phyloP scores from a whole-genome alignment of 2,797 vertebrate species.

The Megaceryle alcyon region DNA sequence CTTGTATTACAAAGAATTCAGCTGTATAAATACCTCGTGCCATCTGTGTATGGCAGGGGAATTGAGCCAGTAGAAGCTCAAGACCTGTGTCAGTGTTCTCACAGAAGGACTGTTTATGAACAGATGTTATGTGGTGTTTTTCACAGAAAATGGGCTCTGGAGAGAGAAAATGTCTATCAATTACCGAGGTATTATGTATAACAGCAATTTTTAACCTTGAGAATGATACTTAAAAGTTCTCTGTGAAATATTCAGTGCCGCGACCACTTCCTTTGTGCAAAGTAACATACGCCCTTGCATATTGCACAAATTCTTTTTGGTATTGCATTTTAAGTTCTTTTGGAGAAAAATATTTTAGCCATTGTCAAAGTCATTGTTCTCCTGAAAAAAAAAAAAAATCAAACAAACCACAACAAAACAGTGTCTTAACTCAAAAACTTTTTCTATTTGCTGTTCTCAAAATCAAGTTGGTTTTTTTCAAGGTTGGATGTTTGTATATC shows the following conservation, averaged over 20 bases:
- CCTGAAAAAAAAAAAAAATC: neutral
- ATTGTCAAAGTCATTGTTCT: neutral
- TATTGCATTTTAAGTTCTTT: conserved; percentile 19
- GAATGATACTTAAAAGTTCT: conserved; percentile 83
- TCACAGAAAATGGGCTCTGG: conserved; percentile 90
- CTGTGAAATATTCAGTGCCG: conserved; percentile 55
- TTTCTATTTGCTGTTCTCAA: neutral
- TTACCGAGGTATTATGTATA: conserved; percentile 89
- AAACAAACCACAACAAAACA: neutral
- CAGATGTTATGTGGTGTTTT: conserved; percentile 98
- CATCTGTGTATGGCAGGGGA: conserved; percentile 96
- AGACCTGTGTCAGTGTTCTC: conserved; percentile 92
- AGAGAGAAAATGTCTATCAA: conserved; percentile 96
- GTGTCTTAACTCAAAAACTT: neutral
- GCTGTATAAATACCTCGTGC: conserved; percentile 83
- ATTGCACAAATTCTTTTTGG: neutral
- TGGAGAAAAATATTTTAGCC: neutral
- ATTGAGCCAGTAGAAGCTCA: conserved; percentile 87
- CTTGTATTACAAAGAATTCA: conserved; percentile 85
- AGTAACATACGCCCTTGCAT: conserved; percentile 15
- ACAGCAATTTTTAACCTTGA: conserved; percentile 97
- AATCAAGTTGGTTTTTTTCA: neutral
- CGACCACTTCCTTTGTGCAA: conserved; percentile 74
- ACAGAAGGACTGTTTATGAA: conserved; percentile 98
- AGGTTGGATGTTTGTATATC: neutral